These are phyloP conservation scores for Coreius guichenoti DNA, from an alignment of 2,797 vertebrate species.

Conservation along the genomic window DNA sequence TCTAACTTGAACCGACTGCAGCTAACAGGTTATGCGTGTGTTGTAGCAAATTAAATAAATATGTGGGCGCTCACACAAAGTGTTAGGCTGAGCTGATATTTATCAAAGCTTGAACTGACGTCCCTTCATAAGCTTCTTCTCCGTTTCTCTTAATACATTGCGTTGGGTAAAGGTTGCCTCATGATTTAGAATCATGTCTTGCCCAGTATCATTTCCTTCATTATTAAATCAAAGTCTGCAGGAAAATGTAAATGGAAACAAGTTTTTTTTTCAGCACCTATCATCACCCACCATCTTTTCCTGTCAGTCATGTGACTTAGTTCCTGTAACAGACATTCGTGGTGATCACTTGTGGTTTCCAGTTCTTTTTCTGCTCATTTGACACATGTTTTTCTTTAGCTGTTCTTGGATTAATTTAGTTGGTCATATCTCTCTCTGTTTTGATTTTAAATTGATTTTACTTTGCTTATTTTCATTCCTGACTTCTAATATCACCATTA, in stretches of 20 bases:
- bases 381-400: constrained; percentile 36
- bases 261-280: constrained; percentile 8
- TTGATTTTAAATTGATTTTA: neutral
- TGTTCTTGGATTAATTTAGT: neutral
- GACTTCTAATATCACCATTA: neutral
- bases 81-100: constrained; percentile 6
- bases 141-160: neutral
- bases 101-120: neutral
- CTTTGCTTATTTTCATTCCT: neutral
- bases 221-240: constrained; percentile 10
- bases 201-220: neutral
- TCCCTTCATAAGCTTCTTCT: neutral
- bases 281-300: constrained; percentile 62
- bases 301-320: constrained; percentile 67
- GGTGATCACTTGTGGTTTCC: constrained; percentile 68
- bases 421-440: neutral
- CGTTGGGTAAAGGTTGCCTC: neutral
- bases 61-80: neutral
- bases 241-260: constrained; percentile 23
- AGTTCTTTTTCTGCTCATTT: constrained; percentile 35
- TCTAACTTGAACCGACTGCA: constrained; percentile 1
- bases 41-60: constrained; percentile 5
- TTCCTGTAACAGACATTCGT: constrained; percentile 67
- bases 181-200: neutral
- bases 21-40: constrained; percentile 15